Conservation (phyloP, 2,113 vertebrate genomes). For the Eolophus roseicapilla region DNA sequence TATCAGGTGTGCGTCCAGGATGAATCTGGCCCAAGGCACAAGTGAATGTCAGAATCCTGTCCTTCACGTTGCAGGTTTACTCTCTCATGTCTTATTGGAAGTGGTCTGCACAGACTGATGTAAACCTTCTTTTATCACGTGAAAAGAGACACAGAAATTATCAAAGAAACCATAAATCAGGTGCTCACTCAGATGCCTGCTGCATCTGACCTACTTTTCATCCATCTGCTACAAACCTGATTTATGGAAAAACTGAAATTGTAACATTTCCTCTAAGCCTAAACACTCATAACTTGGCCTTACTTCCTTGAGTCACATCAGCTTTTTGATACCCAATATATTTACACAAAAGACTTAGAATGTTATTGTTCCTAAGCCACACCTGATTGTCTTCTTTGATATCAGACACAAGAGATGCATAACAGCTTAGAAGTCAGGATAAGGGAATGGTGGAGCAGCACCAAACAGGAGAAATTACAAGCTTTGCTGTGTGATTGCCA, state of each 20-base stretch:
- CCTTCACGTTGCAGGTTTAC: neutral
- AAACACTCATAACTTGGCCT: neutral
- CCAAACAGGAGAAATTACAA: neutral
- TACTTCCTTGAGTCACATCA: neutral
- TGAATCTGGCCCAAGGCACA: neutral
- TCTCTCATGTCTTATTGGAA: neutral
- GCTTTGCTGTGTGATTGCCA: conserved; percentile 8
- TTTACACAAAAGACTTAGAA: neutral
- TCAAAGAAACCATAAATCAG: conserved; percentile 32
- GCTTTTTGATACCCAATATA: neutral
- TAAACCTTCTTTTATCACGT: neutral
- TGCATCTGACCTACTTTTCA: conserved; percentile 64
- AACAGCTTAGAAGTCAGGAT: conserved; percentile 11
- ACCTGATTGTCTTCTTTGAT: conserved; percentile 29
- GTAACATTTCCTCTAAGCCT: neutral
- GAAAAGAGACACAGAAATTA: conserved; percentile 1
- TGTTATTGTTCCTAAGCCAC: conserved; percentile 1
- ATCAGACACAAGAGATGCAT: neutral
- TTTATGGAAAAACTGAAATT: conserved; percentile 53
- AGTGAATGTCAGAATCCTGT: neutral
- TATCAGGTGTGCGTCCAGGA: neutral
- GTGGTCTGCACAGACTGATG: neutral
- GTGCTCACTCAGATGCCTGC: conserved; percentile 41
- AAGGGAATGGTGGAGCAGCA: neutral
- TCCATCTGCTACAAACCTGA: conserved; percentile 66